These are phyloP conservation scores for Morone saxatilis DNA, from an alignment of 2,113 vertebrate species.

Conservation along the genomic window DNA sequence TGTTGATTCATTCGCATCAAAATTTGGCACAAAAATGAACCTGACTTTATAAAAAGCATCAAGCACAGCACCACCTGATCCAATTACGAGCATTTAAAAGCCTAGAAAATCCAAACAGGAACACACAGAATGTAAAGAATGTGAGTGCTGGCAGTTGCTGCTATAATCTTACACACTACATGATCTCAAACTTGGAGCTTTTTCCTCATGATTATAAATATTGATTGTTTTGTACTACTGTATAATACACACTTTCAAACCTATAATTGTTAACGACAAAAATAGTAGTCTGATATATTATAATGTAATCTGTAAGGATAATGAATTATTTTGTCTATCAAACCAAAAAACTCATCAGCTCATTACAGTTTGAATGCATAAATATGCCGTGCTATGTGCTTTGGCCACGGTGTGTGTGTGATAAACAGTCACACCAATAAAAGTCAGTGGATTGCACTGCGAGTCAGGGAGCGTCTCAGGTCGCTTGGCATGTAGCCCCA, in stretches of 20 bases:
- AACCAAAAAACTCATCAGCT: slow-evolving; percentile 34
- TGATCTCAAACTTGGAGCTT: slow-evolving; percentile 1
- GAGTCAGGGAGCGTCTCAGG: slow-evolving; percentile 79
- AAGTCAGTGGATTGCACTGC: slow-evolving; percentile 62
- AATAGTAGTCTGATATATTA: slow-evolving; percentile 16
- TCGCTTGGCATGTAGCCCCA: slow-evolving; percentile 77
- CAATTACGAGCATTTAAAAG: slow-evolving; percentile 15
- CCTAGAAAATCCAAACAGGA: slow-evolving; percentile 11
- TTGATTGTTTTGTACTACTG: not conserved
- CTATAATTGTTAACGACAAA: slow-evolving; percentile 31
- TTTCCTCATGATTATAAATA: slow-evolving; percentile 17
- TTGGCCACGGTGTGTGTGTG: slow-evolving; percentile 35
- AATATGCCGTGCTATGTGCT: slow-evolving; percentile 15
- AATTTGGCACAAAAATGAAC: slow-evolving; percentile 12
- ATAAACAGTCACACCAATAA: slow-evolving; percentile 66
- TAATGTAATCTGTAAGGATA: slow-evolving; percentile 18
- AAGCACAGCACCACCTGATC: not conserved
- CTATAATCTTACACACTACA: slow-evolving; percentile 15
- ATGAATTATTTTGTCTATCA: slow-evolving; percentile 25
- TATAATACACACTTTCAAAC: slow-evolving; percentile 12
- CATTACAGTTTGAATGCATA: slow-evolving; percentile 28
- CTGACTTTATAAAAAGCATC: not conserved
- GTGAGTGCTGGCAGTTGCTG: slow-evolving; percentile 30
- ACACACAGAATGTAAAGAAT: slow-evolving; percentile 29
- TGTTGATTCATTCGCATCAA: not conserved